Conservation (phyloP, 2,113 vertebrate genomes). For the Carassius auratus region DNA sequence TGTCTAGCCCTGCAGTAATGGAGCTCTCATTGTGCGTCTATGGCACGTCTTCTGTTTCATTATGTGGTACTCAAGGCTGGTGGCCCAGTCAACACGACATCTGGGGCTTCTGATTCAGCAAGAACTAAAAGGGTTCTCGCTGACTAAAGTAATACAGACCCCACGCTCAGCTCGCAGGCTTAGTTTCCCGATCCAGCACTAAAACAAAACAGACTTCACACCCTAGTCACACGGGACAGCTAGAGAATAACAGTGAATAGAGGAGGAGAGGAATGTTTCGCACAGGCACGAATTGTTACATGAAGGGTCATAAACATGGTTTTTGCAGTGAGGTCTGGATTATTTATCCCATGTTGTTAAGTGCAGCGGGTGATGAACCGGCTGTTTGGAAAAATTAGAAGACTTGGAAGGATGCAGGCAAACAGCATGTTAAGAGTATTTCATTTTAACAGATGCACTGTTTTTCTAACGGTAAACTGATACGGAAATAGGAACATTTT, state of each 20-base stretch:
- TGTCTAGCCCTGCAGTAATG: background rate
- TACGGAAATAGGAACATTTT: background rate
- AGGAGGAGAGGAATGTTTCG: conserved; percentile 24
- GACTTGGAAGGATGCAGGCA: background rate
- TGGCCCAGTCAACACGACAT: conserved; percentile 10
- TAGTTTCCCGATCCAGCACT: conserved; percentile 9
- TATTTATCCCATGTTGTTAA: conserved; percentile 25
- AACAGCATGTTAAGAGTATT: background rate
- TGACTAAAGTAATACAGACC: conserved; percentile 21
- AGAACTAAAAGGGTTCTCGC: background rate
- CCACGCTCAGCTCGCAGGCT: background rate
- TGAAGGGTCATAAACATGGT: conserved; percentile 33
- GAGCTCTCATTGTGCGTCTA: conserved; percentile 15
- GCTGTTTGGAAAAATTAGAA: conserved; percentile 22
- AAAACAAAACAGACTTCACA: conserved; percentile 40
- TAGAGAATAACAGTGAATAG: conserved; percentile 6
- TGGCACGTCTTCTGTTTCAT: conserved; percentile 8
- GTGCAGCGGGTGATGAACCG: background rate
- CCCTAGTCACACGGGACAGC: background rate
- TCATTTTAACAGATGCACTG: background rate
- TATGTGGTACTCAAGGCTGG: conserved; percentile 7
- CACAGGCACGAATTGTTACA: conserved; percentile 6
- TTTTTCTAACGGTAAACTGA: conserved; percentile 17
- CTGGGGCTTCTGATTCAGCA: conserved; percentile 33
- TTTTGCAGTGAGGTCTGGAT: conserved; percentile 27